Conservation (phyloP, 2,797 vertebrate species). For the Sparus aurata region DNA sequence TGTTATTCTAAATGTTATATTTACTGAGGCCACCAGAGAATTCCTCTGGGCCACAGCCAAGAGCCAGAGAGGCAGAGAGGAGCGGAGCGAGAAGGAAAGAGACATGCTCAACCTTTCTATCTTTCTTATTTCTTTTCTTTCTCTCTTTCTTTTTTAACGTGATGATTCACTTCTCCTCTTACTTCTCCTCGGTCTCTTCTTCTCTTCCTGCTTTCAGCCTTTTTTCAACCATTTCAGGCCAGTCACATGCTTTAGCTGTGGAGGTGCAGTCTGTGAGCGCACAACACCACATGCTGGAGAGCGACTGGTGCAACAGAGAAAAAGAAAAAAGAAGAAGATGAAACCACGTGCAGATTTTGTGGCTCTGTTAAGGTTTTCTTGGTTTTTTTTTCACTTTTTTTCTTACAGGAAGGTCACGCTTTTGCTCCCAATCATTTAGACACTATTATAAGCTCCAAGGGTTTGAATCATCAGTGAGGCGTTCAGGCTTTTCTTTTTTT, state of each 20-base stretch:
- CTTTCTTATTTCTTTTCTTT: constrained; percentile 25
- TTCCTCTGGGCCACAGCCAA: constrained; percentile 84
- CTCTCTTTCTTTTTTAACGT: constrained; percentile 36
- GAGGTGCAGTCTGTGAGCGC: constrained; percentile 57
- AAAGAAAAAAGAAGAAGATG: constrained; percentile 46
- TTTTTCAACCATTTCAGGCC: constrained; percentile 69
- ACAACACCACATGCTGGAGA: constrained; percentile 47
- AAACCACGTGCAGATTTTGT: constrained; percentile 59
- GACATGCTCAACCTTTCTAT: constrained; percentile 40
- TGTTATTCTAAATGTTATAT: constrained; percentile 87
- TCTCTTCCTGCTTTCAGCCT: constrained; percentile 50
- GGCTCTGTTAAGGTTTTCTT: constrained; percentile 52
- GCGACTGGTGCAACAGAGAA: constrained; percentile 28
- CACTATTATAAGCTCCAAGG: constrained; percentile 55
- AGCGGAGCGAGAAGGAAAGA: constrained; percentile 65
- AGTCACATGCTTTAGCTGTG: constrained; percentile 66
- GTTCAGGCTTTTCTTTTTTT: constrained; percentile 62
- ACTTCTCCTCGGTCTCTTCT: constrained; percentile 44
- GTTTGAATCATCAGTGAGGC: constrained; percentile 65
- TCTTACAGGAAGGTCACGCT: constrained; percentile 41
- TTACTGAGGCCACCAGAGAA: constrained; percentile 85
- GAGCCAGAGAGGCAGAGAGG: constrained; percentile 68
- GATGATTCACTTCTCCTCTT: constrained; percentile 59
- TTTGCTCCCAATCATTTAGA: constrained; percentile 55
- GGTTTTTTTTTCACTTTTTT: constrained; percentile 14